Conservation (phyloP, 2,113 vertebrate species). For the Dendrocopos noguchii region DNA sequence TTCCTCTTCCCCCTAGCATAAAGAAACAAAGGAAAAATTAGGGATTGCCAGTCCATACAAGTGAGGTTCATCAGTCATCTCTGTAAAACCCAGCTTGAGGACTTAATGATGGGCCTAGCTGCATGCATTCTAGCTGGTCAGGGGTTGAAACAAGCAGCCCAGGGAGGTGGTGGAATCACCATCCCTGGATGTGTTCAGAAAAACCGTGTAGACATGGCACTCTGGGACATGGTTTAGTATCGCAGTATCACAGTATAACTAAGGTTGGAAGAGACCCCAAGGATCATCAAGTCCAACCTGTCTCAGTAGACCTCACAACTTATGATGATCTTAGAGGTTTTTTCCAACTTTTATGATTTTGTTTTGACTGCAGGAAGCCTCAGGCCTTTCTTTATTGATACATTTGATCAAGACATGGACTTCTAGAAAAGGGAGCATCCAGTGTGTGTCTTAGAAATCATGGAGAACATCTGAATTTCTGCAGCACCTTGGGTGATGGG, state of each 20-base stretch:
- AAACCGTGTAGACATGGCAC: too few relatives aligned
- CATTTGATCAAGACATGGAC: not conserved
- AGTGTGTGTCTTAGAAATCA: not conserved
- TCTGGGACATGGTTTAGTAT: too few relatives aligned
- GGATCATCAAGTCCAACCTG: too few relatives aligned
- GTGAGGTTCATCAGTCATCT: not conserved
- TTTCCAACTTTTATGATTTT: too few relatives aligned
- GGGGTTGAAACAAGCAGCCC: too few relatives aligned
- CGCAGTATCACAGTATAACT: too few relatives aligned
- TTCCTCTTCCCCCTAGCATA: constrained; percentile 90
- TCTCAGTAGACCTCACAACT: too few relatives aligned
- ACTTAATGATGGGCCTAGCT: not conserved
- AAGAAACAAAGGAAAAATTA: not conserved
- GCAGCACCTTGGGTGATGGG: not conserved
- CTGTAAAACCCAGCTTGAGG: not conserved
- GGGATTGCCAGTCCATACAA: not conserved
- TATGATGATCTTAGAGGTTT: too few relatives aligned
- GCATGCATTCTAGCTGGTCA: too few relatives aligned
- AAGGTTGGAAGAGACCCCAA: too few relatives aligned
- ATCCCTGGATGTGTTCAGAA: too few relatives aligned
- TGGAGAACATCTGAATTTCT: rapidly evolving
- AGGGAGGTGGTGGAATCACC: too few relatives aligned
- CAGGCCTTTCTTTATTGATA: not conserved
- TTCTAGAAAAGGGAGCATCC: not conserved
- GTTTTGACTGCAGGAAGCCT: not conserved